Conservation (phyloP, 2,888 invertebrate species). For the Hesperia comma region DNA sequence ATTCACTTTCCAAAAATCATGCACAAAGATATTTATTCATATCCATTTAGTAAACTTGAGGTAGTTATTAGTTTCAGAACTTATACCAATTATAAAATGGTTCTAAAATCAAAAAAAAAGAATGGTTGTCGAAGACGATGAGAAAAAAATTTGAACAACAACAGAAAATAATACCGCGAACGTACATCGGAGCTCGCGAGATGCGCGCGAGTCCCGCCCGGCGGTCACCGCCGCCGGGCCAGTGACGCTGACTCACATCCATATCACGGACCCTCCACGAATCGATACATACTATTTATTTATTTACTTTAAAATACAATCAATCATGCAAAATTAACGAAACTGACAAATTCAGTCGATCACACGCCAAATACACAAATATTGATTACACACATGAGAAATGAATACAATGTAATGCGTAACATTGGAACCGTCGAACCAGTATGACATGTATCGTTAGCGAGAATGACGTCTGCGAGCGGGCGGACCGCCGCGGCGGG, state of each 20-base stretch:
- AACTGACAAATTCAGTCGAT: slow-evolving; percentile 64
- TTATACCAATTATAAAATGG: slow-evolving; percentile 82
- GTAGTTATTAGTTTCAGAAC: slow-evolving; percentile 84
- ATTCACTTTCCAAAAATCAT: slow-evolving; percentile 81
- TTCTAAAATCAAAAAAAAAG: slow-evolving; percentile 73
- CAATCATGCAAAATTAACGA: slow-evolving; percentile 56
- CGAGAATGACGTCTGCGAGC: slow-evolving; percentile 47
- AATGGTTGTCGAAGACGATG: slow-evolving; percentile 63
- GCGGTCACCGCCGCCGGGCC: slow-evolving; percentile 18
- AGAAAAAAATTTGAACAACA: slow-evolving; percentile 52
- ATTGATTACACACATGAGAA: slow-evolving; percentile 76
- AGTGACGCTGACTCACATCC: slow-evolving; percentile 12
- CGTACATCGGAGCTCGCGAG: slow-evolving; percentile 60
- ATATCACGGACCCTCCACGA: slow-evolving; percentile 15
- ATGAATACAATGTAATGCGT: slow-evolving; percentile 67
- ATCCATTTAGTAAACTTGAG: slow-evolving; percentile 84
- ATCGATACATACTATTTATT: slow-evolving; percentile 16
- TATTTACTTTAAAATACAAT: slow-evolving; percentile 43
- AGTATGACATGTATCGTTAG: slow-evolving; percentile 70
- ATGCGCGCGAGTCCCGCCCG: slow-evolving; percentile 32
- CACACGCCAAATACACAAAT: slow-evolving; percentile 74
- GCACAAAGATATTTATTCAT: slow-evolving; percentile 83
- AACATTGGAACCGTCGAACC: slow-evolving; percentile 77
- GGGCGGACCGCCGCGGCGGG: slow-evolving; percentile 56
- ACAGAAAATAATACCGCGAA: slow-evolving; percentile 57